Evolutionary conservation across 2,797 vertebrate genomes (phyloP).

Genomic region (Phataginus tricuspis): DNA sequence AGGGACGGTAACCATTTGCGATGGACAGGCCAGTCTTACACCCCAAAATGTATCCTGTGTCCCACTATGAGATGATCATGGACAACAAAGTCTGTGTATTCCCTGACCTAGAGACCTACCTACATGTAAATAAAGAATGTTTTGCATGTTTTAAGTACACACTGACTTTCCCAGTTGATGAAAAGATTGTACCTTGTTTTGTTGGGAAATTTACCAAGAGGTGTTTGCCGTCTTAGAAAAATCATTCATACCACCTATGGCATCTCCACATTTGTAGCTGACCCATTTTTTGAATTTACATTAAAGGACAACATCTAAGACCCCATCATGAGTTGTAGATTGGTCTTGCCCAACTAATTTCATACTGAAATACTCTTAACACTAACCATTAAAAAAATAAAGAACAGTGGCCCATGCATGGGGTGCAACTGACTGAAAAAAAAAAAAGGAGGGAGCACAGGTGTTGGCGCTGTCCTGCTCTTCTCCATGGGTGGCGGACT

Average conservation of each 20-base stretch:
- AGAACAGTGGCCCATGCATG: background rate
- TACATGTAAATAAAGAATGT: background rate
- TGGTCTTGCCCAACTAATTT: background rate
- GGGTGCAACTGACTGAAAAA: background rate
- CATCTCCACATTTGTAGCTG: background rate
- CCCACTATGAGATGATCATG: background rate
- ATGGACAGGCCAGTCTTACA: background rate
- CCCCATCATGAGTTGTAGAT: background rate
- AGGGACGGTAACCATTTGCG: background rate
- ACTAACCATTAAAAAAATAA: background rate
- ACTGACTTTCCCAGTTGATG: background rate
- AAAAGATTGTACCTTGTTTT: conserved; percentile 37
- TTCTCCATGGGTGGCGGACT: background rate
- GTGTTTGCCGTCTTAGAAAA: background rate
- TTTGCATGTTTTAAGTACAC: background rate
- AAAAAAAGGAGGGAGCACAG: background rate
- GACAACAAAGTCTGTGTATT: background rate
- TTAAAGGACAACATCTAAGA: background rate
- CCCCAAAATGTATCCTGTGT: background rate
- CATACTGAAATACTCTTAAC: background rate
- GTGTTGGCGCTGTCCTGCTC: background rate
- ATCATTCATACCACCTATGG: background rate
- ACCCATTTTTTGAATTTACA: background rate
- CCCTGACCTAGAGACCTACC: background rate
- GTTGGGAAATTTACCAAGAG: background rate